Conservation (phyloP, 2,113 vertebrate species). For the Poeciliopsis turrubarensis region DNA sequence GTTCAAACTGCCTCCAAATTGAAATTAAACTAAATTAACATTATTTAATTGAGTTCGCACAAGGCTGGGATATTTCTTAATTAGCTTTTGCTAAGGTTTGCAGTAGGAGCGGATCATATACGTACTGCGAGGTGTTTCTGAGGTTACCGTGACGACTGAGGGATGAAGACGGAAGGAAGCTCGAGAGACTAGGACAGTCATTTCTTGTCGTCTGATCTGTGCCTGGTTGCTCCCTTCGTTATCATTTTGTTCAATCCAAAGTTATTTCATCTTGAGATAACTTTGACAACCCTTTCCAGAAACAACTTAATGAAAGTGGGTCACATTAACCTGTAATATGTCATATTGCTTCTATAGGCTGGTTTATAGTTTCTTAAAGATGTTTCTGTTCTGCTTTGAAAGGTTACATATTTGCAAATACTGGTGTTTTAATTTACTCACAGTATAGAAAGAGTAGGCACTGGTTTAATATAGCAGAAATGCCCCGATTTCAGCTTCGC, state of each 20-base stretch:
- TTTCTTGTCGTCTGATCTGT: conserved; percentile 51
- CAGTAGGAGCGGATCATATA: conserved; percentile 59
- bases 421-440: not conserved
- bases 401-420: not conserved
- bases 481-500: too few species aligned
- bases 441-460: not conserved
- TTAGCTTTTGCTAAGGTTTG: conserved; percentile 76
- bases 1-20: conserved; percentile 74
- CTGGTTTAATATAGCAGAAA: not conserved
- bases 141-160: conserved; percentile 58
- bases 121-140: conserved; percentile 41
- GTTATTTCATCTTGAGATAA: conserved; percentile 56
- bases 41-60: conserved; percentile 84
- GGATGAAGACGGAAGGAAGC: conserved; percentile 58
- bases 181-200: conserved; percentile 70
- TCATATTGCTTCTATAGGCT: not conserved
- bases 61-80: conserved; percentile 81
- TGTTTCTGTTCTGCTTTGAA: not conserved
- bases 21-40: conserved; percentile 84
- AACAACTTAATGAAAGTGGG: conserved; percentile 11
- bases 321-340: not conserved
- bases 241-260: conserved; percentile 38
- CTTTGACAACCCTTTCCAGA: conserved; percentile 40
- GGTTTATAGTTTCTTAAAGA: not conserved
- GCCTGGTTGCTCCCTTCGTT: conserved; percentile 48